phyloP scores from a whole-genome alignment of 2,888 invertebrate genomes.

The Stictocephala bisonia region DNA sequence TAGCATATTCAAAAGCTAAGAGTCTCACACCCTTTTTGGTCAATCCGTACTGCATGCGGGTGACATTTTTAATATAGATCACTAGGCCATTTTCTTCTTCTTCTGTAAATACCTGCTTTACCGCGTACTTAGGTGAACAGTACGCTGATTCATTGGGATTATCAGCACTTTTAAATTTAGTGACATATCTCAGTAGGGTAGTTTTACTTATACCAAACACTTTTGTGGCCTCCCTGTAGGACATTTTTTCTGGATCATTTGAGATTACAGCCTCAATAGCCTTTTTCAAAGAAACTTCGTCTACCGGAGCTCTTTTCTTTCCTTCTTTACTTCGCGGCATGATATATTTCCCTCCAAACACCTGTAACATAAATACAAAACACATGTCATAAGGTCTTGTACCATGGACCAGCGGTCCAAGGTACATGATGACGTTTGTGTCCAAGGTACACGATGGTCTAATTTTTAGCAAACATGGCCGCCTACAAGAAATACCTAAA shows the following conservation, averaged over 20 bases:
- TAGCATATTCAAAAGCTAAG: constrained; percentile 11
- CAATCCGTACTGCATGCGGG: constrained; percentile 5
- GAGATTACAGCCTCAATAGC: background rate
- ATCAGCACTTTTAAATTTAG: too few relatives aligned
- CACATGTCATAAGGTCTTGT: background rate
- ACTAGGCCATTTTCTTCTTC: constrained; percentile 8
- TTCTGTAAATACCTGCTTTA: background rate
- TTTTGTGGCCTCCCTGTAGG: background rate
- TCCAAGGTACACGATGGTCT: constrained; percentile 1
- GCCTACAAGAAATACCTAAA: too few relatives aligned
- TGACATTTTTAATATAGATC: constrained; percentile 3
- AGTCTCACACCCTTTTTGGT: constrained; percentile 13
- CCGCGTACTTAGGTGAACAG: background rate
- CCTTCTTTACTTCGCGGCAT: constrained; percentile 6
- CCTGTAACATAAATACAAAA: background rate
- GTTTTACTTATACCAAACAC: background rate
- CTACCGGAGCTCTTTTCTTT: background rate
- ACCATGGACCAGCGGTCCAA: constrained; percentile 10
- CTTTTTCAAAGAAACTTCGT: background rate
- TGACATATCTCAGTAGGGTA: background rate
- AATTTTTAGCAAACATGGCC: too few relatives aligned
- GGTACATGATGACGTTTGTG: constrained; percentile 11
- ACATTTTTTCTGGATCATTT: constrained; percentile 12
- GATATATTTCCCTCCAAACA: too few relatives aligned
- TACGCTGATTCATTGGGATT: too few relatives aligned